A percentile compares a stretch with the other conserved stretches of the same genome.
phyloP scores from a whole-genome alignment of 2,888 invertebrate species.

The Drosophila buzzatii region DNA sequence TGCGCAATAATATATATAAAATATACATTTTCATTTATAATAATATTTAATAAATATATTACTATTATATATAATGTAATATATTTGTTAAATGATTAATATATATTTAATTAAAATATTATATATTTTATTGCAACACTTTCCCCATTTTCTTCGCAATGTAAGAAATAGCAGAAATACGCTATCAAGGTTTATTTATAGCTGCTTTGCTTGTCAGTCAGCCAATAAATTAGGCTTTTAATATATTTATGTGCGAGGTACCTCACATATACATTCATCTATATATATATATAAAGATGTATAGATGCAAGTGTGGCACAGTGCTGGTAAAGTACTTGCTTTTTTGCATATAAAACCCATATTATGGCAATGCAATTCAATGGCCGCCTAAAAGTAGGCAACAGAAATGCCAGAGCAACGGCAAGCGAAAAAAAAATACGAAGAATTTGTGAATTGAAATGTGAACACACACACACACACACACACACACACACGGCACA shows the following conservation, averaged over 20 bases:
- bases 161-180: conserved; percentile 2
- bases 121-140: not conserved
- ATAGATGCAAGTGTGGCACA: not conserved
- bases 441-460: conserved; percentile 55
- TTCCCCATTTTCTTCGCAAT: not conserved
- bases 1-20: too few species aligned
- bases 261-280: not conserved
- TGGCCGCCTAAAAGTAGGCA: conserved; percentile 59
- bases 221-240: conserved; percentile 43
- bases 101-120: not conserved
- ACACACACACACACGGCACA: not conserved
- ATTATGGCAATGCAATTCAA: conserved; percentile 64
- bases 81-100: not conserved
- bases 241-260: conserved; percentile 14
- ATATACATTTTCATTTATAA: too few species aligned
- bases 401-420: conserved; percentile 26
- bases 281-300: too few species aligned
- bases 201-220: conserved; percentile 28
- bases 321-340: conserved; percentile 32
- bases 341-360: conserved; percentile 65
- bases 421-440: conserved; percentile 14
- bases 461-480: conserved; percentile 47
- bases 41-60: too few species aligned
- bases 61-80: too few species aligned
- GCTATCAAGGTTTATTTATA: conserved; percentile 9